Conservation (phyloP, 2,113 vertebrate species). For the Muntiacus reevesi region DNA sequence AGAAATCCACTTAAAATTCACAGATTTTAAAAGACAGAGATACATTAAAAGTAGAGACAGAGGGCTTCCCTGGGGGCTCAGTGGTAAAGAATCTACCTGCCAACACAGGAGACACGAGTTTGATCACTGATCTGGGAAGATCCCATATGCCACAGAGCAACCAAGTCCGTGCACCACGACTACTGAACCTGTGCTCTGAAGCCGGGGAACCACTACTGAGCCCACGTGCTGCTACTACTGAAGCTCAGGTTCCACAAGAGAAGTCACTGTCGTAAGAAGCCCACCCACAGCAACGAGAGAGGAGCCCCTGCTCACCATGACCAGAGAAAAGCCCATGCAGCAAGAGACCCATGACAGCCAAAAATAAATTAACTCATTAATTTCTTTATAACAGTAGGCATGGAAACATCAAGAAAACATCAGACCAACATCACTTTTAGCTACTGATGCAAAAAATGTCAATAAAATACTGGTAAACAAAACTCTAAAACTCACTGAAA, state of each 20-base stretch:
- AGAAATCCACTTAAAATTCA: background rate
- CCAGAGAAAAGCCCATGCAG: background rate
- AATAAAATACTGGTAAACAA: background rate
- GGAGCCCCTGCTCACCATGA: fast-evolving
- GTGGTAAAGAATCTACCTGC: background rate
- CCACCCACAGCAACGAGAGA: background rate
- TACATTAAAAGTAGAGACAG: background rate
- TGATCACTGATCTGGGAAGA: background rate
- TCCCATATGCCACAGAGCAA: background rate
- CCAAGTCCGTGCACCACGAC: background rate
- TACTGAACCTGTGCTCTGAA: background rate
- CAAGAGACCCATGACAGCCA: background rate
- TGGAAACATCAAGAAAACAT: background rate
- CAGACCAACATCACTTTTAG: background rate
- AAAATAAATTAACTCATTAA: background rate
- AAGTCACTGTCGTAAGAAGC: background rate
- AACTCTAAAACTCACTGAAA: background rate
- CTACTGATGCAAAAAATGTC: background rate
- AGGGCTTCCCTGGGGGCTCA: background rate
- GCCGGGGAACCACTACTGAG: background rate
- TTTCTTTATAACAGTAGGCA: background rate
- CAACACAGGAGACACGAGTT: background rate
- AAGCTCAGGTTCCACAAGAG: background rate
- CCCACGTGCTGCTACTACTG: background rate
- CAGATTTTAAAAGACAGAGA: background rate